Evolutionary conservation across 2,113 vertebrate genomes (phyloP).

Genomic region (Podarcis cretensis): DNA sequence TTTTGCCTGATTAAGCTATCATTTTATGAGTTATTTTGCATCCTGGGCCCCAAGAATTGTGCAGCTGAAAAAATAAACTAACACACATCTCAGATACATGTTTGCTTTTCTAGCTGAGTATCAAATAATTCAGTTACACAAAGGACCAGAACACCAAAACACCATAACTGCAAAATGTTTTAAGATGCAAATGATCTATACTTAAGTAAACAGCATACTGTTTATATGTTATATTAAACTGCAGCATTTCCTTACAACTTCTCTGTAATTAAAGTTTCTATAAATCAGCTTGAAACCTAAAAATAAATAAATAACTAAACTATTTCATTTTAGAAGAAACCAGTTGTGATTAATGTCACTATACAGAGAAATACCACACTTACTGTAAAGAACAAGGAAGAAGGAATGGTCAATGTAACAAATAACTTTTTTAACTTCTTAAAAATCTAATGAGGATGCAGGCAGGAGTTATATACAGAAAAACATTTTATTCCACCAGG

Average conservation of each 20-base stretch:
- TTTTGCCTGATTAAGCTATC: neutral
- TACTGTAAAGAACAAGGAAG: conserved; percentile 1
- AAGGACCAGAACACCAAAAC: neutral
- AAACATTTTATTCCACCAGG: too few relatives aligned
- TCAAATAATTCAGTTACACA: neutral
- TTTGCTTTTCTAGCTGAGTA: neutral
- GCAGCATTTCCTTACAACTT: neutral
- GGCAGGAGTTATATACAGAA: too few relatives aligned
- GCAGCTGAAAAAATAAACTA: neutral
- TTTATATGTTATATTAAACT: neutral
- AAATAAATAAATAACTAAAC: neutral
- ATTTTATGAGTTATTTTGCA: neutral
- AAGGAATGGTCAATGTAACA: neutral
- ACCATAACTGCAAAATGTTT: neutral
- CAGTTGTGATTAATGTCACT: neutral
- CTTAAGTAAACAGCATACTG: neutral
- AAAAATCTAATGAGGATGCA: too few relatives aligned
- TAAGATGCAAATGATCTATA: neutral
- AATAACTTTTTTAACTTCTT: too few relatives aligned
- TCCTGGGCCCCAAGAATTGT: neutral
- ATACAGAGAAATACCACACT: neutral
- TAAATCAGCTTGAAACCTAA: neutral
- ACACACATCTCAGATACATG: neutral
- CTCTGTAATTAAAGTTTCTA: neutral
- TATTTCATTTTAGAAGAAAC: neutral